A percentile compares a stretch with the other conserved stretches of the same genome.
phyloP scores from a whole-genome alignment of 2,113 vertebrate species.

The Gopherus flavomarginatus region DNA sequence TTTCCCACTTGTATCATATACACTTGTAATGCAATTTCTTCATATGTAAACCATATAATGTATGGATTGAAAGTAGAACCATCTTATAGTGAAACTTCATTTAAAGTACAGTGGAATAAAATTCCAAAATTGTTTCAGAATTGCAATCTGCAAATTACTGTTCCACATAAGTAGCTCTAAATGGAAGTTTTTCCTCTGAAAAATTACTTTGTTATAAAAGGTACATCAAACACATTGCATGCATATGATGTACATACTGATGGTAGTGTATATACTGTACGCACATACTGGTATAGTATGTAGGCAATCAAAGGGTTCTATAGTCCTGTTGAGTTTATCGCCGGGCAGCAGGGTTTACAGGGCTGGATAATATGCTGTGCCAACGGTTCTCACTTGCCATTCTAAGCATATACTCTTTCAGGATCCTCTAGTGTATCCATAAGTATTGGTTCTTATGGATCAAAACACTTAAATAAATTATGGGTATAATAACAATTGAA shows the following conservation, averaged over 20 bases:
- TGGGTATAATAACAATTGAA: background rate
- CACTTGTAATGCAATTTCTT: background rate
- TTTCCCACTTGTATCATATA: background rate
- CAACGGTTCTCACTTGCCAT: background rate
- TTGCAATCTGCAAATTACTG: background rate
- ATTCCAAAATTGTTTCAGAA: background rate
- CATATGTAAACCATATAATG: background rate
- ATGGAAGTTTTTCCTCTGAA: background rate
- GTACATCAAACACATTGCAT: background rate
- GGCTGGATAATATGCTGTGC: background rate
- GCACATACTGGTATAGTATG: background rate
- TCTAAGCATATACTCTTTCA: background rate
- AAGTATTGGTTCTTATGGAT: background rate
- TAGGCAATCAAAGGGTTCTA: background rate
- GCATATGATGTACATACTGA: background rate
- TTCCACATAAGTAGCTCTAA: background rate
- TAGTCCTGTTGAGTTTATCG: background rate
- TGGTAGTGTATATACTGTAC: background rate
- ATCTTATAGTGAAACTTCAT: background rate
- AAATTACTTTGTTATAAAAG: background rate
- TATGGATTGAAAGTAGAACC: background rate
- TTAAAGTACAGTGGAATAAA: background rate
- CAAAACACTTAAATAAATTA: background rate
- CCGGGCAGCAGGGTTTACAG: background rate
- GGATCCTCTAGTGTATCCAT: background rate